Evolutionary conservation across 1,140 invertebrate genomes (phyloP), one percentile per base, ranked within the genome.

Genomic region (Ericerus pela): DNA sequence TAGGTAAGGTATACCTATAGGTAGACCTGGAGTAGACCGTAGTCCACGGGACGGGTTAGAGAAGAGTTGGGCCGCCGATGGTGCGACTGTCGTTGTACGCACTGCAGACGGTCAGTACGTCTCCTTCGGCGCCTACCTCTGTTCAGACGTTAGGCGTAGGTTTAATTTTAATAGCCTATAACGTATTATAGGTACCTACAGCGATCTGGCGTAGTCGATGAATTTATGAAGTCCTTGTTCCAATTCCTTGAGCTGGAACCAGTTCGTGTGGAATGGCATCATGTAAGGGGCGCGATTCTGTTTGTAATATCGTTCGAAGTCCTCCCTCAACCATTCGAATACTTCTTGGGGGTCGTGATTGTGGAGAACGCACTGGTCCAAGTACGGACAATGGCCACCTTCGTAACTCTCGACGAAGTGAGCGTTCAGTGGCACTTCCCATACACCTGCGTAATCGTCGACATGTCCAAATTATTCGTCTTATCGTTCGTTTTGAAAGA

Each of bases 221-320:
- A 94, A 94, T 67, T 91, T 90, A 54, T 83, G 80, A 1, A 94
- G 72, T 24, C 88, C 89, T 56, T 78, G 71, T 66, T 91, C 86
- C 1, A 92, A 71, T 60, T 83, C 84, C 60, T 88, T 85, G 51
- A 88, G 87, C 64, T 90, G 87, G 75, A 94, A 93, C 89, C 88
- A 94, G 70, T 91, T 93, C 10, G 88, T 92, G 61, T 92, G 88
- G 77, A 93, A 88, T 4, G 88, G 81, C 82, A 93, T 88, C 84
- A 90, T 88, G 65, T 93, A 91, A 0, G 89, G 89, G 1, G 89
- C 89, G 59, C 84, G 75, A 67, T 92, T 91, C 64, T 88, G 83
- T 30, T 84, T 80, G 62, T 91, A 91, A 65, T 87, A 80, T 26
- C 87, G 73, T 38, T 79, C 78, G 68, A 94, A 95, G 67, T 95